Conservation (phyloP, 2,113 vertebrate genomes). For the Megaleporinus macrocephalus region DNA sequence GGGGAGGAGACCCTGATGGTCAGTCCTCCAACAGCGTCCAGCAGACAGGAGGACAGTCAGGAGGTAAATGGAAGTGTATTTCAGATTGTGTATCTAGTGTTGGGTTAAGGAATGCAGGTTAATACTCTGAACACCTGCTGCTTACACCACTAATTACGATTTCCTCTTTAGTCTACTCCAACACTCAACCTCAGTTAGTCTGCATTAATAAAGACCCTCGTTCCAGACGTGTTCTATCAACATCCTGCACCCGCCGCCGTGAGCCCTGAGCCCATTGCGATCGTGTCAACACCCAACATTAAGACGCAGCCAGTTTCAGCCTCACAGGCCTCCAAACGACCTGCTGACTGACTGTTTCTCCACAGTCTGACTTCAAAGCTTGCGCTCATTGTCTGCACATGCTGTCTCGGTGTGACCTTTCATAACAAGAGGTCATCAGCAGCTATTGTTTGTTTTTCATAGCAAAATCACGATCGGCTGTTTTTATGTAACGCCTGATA, state of each 20-base stretch:
- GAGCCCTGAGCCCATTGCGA: neutral
- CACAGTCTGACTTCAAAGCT: constrained; percentile 9
- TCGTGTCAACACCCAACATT: neutral
- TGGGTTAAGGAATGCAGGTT: neutral
- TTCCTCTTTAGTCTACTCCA: neutral
- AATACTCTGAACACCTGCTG: neutral
- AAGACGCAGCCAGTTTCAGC: neutral
- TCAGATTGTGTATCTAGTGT: neutral
- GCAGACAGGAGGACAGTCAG: too few species aligned
- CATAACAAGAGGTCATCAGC: constrained; percentile 5
- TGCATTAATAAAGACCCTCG: neutral
- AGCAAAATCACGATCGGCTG: neutral
- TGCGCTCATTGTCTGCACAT: constrained; percentile 19
- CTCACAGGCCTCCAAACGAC: neutral
- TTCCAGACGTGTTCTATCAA: neutral
- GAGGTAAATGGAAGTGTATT: too few species aligned
- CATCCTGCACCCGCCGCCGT: neutral
- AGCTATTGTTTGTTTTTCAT: neutral
- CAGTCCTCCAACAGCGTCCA: too few species aligned
- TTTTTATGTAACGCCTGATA: constrained; percentile 29
- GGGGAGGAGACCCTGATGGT: too few species aligned
- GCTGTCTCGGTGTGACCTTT: neutral
- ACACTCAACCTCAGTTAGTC: neutral
- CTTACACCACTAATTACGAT: neutral
- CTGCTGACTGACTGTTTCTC: constrained; percentile 39